These are phyloP conservation scores for Calvadosia cruxmelitensis DNA, from an alignment of 30 jellyfish, hydroid and myxozoan genomes.

Conservation along the genomic window DNA sequence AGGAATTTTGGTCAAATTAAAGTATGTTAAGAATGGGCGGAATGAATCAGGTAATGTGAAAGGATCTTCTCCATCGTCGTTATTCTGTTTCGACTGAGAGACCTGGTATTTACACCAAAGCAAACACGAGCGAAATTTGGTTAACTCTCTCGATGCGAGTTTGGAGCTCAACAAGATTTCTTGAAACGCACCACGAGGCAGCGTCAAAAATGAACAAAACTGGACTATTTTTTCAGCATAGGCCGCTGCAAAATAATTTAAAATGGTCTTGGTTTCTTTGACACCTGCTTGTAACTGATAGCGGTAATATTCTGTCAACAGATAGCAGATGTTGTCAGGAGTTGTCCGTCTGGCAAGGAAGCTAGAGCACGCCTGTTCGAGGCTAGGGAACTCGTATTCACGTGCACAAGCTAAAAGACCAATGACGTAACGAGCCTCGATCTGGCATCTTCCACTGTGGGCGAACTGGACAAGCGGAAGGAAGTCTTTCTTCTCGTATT, in stretches of 20 bases:
- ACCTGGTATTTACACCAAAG: background rate
- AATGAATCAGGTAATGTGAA: background rate
- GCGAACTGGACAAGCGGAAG: constrained; percentile 22
- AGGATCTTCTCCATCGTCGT: background rate
- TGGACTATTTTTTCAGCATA: constrained; percentile 25
- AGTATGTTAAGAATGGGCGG: constrained; percentile 31
- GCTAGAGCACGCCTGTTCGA: constrained; percentile 20
- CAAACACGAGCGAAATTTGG: background rate
- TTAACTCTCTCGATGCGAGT: background rate
- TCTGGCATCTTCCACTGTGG: constrained; percentile 35
- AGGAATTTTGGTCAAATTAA: constrained; percentile 31
- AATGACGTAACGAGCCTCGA: constrained; percentile 33
- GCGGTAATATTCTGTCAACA: constrained; percentile 23
- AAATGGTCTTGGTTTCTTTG: constrained; percentile 4
- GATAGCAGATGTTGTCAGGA: constrained; percentile 22
- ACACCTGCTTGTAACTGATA: constrained; percentile 23
- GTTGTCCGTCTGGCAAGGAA: constrained; percentile 19
- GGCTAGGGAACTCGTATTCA: constrained; percentile 25
- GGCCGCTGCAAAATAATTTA: background rate
- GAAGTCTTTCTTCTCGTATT: constrained; percentile 12
- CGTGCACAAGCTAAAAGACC: constrained; percentile 40
- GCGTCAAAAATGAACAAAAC: constrained; percentile 16
- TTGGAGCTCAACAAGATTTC: background rate
- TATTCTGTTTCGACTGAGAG: background rate
- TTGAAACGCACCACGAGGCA: constrained; percentile 3